These are phyloP conservation scores for Caenorhabditis becei DNA, from an alignment of 2,888 invertebrate species.

Conservation along the genomic window DNA sequence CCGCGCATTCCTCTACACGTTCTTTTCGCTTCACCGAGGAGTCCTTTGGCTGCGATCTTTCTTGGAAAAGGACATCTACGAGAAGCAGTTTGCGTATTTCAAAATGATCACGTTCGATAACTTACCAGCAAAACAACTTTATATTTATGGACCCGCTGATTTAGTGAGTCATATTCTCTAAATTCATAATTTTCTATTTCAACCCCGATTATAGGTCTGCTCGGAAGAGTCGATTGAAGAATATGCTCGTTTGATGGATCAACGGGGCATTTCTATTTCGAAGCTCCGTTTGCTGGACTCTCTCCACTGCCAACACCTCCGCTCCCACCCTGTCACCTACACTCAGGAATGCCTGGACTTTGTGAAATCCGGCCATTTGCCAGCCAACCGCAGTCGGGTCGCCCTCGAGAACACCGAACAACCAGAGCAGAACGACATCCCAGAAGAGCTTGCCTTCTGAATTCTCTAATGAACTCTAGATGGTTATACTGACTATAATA, in stretches of 20 bases:
- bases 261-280: slow-evolving; percentile 48
- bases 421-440: slow-evolving; percentile 28
- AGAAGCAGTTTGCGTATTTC: slow-evolving; percentile 77
- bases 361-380: slow-evolving; percentile 54
- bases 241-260: slow-evolving; percentile 58
- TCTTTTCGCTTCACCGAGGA: slow-evolving; percentile 75
- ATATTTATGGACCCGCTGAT: slow-evolving; percentile 83
- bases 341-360: slow-evolving; percentile 71
- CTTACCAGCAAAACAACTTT: slow-evolving; percentile 85
- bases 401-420: slow-evolving; percentile 42
- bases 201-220: slow-evolving; percentile 60
- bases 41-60: slow-evolving; percentile 76
- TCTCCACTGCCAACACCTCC: slow-evolving; percentile 87
- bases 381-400: slow-evolving; percentile 56
- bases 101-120: slow-evolving; percentile 74
- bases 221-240: slow-evolving; percentile 68
- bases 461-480: background rate
- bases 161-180: slow-evolving; percentile 30
- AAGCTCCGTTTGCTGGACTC: slow-evolving; percentile 85
- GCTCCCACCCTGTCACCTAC: slow-evolving; percentile 84
- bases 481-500: background rate
- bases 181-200: background rate
- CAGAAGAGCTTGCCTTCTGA: slow-evolving; percentile 59
- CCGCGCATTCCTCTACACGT: slow-evolving; percentile 71
- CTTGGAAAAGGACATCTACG: slow-evolving; percentile 73